Conservation (phyloP, 2,113 vertebrate genomes). For the Apteryx owenii region DNA sequence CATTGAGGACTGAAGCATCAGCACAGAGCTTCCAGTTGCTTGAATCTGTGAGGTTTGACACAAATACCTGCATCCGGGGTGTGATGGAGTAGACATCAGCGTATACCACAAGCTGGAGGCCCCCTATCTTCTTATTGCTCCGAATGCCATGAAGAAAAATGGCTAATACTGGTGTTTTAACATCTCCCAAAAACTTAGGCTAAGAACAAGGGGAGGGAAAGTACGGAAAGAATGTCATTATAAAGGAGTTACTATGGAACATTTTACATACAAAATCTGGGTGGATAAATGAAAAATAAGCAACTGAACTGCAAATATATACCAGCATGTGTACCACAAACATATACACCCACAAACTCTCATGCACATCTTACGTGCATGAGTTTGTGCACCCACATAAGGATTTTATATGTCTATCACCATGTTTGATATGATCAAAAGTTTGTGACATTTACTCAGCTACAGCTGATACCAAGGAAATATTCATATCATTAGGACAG, state of each 20-base stretch:
- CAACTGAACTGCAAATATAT: neutral
- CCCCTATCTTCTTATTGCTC: slow-evolving; percentile 65
- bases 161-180: slow-evolving; percentile 68
- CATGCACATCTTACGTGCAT: neutral
- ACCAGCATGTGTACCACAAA: neutral
- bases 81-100: slow-evolving; percentile 51
- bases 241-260: neutral
- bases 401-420: neutral
- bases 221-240: neutral
- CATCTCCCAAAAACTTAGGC: slow-evolving; percentile 75
- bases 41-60: slow-evolving; percentile 74
- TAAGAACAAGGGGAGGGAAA: slow-evolving; percentile 29
- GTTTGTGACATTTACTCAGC: neutral
- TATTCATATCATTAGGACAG: neutral
- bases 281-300: neutral
- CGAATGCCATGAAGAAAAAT: slow-evolving; percentile 74
- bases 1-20: slow-evolving; percentile 77
- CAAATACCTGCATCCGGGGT: slow-evolving; percentile 75
- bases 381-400: neutral
- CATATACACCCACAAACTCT: neutral
- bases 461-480: neutral
- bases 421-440: neutral
- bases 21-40: slow-evolving; percentile 82
- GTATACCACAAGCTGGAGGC: slow-evolving; percentile 78
- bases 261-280: neutral